phyloP scores from a whole-genome alignment of 2,113 vertebrate species.

The Ornithorhynchus anatinus region DNA sequence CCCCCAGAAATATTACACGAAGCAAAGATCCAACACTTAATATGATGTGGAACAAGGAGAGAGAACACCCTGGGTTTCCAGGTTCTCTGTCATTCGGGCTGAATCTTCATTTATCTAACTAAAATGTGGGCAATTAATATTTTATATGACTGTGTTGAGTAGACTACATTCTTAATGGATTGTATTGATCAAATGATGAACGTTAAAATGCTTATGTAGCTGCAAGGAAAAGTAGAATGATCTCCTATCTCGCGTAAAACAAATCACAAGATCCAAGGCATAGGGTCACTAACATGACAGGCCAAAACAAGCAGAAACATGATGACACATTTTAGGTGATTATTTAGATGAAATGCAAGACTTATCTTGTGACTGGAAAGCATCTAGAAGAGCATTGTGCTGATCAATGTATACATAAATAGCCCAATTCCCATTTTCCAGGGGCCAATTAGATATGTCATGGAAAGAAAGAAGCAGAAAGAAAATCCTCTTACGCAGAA shows the following conservation, averaged over 20 bases:
- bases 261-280: slow-evolving; percentile 23
- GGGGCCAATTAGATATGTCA: no score
- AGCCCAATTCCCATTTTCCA: no score
- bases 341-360: neutral
- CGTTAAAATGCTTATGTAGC: slow-evolving; percentile 52
- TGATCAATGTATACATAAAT: no score
- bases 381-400: no score
- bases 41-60: neutral
- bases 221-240: slow-evolving; percentile 51
- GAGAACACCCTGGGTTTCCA: neutral
- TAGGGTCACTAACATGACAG: neutral
- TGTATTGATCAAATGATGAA: slow-evolving; percentile 64
- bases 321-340: neutral
- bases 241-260: slow-evolving; percentile 10
- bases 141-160: slow-evolving; percentile 58
- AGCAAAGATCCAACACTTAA: neutral
- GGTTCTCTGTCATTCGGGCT: neutral
- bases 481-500: no score
- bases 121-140: slow-evolving; percentile 65
- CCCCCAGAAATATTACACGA: no score
- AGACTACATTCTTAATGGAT: slow-evolving; percentile 63
- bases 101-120: slow-evolving; percentile 58
- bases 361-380: no score
- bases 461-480: no score
- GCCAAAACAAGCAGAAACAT: neutral